Evolutionary conservation across 2,113 vertebrate species (phyloP).

Genomic region (Ictidomys tridecemlineatus): DNA sequence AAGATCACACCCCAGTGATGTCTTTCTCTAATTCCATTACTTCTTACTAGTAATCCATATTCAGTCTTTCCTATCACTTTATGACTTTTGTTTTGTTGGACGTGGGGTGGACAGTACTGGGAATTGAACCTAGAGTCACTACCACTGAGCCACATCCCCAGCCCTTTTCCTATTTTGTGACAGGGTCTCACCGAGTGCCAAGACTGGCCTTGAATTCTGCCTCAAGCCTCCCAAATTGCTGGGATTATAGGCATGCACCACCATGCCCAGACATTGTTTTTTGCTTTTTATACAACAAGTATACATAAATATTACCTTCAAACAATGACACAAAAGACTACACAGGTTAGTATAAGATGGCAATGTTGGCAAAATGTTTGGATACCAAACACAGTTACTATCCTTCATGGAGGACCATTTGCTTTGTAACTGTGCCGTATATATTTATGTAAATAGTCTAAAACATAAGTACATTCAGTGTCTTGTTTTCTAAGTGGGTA

Average conservation of each 20-base stretch:
- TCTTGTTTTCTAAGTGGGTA: neutral
- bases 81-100: neutral
- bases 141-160: neutral
- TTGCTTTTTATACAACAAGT: constrained; percentile 36
- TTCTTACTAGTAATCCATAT: neutral
- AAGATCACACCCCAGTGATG: neutral
- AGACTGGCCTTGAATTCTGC: neutral
- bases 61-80: neutral
- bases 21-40: neutral
- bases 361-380: neutral
- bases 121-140: neutral
- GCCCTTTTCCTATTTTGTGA: neutral
- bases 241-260: neutral
- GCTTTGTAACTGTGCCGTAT: neutral
- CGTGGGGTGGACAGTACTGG: neutral
- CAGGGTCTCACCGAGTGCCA: neutral
- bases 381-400: neutral
- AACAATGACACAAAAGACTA: neutral
- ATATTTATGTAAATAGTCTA: neutral
- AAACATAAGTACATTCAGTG: neutral
- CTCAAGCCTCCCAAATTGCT: neutral
- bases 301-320: neutral
- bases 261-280: neutral
- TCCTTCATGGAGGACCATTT: neutral
- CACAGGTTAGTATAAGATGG: neutral